These are phyloP conservation scores for Platygyra sinensis DNA, from an alignment of 64 coral and sea anemone genomes.

Conservation along the genomic window DNA sequence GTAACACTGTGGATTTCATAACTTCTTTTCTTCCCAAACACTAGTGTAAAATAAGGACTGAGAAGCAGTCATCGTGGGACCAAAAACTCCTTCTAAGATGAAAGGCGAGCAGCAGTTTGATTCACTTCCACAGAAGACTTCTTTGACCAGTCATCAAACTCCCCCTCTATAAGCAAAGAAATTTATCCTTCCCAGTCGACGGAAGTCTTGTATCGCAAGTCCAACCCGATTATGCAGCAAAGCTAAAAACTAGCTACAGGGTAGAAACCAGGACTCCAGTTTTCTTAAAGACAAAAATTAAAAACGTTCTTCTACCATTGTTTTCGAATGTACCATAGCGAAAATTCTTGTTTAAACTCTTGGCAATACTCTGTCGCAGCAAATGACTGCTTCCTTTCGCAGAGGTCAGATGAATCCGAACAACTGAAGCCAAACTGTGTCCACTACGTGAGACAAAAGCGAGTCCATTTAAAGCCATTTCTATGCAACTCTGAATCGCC, in stretches of 20 bases:
- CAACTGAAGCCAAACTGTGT: not conserved
- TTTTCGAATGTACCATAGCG: not conserved
- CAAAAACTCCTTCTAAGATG: no score
- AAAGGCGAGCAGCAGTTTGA: no score
- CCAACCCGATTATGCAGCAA: not conserved
- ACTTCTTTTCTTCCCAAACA: no score
- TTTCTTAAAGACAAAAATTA: no score
- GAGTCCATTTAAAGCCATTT: not conserved
- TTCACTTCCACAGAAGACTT: no score
- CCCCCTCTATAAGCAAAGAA: not conserved
- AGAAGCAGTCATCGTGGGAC: no score
- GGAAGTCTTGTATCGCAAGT: slow-evolving; percentile 42
- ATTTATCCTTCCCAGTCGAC: not conserved
- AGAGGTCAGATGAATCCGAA: not conserved
- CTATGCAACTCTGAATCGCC: not conserved
- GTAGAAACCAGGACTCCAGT: not conserved
- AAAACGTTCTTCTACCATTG: not conserved
- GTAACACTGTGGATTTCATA: no score
- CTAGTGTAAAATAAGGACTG: no score
- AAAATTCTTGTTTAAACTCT: not conserved
- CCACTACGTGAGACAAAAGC: not conserved
- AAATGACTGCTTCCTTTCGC: not conserved
- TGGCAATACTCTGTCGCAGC: no score
- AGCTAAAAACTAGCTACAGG: not conserved
- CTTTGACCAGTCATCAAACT: not conserved